Evolutionary conservation across 2,797 vertebrate genomes (phyloP).

Genomic region (Artibeus lituratus): DNA sequence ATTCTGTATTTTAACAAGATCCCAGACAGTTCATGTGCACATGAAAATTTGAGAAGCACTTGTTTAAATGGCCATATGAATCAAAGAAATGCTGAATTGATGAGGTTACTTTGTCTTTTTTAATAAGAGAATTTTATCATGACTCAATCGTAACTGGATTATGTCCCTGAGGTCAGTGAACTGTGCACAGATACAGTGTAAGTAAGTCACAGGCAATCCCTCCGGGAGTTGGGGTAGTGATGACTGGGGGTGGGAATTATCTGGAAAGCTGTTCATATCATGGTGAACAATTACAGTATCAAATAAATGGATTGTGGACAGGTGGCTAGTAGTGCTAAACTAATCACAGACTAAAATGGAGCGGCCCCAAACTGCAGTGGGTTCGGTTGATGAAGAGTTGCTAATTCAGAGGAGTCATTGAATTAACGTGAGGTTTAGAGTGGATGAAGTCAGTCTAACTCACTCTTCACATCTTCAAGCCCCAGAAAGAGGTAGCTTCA

Average conservation of each 20-base stretch:
- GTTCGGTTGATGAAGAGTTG: background rate
- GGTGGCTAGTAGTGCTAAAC: background rate
- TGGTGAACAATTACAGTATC: background rate
- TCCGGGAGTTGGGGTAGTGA: background rate
- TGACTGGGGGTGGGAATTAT: background rate
- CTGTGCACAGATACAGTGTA: background rate
- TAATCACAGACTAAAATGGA: background rate
- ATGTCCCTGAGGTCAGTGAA: background rate
- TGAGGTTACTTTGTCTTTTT: background rate
- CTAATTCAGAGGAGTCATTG: background rate
- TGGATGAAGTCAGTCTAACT: background rate
- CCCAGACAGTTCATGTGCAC: background rate
- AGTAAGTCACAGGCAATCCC: background rate
- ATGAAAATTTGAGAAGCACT: constrained; percentile 4
- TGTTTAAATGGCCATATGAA: background rate
- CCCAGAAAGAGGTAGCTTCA: background rate
- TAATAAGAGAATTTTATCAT: background rate
- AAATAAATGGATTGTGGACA: background rate
- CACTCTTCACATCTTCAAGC: background rate
- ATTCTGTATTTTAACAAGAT: constrained; percentile 33
- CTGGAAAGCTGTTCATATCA: background rate
- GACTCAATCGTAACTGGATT: background rate
- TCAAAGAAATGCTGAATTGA: background rate
- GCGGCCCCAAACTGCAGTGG: background rate
- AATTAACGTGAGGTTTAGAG: background rate